phyloP scores from a whole-genome alignment of 2,888 invertebrate genomes.

The Conops quadrifasciatus region DNA sequence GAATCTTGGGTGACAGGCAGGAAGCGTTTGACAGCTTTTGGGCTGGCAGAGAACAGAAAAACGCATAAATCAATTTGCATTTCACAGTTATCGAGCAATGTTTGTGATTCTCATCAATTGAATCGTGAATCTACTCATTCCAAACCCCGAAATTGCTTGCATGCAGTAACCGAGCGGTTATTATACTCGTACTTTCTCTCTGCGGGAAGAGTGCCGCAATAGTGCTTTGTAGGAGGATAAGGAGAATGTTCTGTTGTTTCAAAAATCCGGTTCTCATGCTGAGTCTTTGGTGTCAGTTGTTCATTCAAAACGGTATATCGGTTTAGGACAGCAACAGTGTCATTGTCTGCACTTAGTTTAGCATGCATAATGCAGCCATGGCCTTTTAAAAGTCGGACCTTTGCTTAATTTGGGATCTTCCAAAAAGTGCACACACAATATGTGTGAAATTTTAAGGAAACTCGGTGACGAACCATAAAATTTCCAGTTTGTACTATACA shows the following conservation, averaged over 20 bases:
- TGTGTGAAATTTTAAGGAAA: constrained; percentile 28
- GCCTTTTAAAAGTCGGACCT: not conserved
- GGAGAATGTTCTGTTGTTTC: too few species aligned
- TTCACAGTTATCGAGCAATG: not conserved
- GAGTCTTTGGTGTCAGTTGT: constrained; percentile 21
- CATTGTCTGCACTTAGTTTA: not conserved
- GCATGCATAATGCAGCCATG: not conserved
- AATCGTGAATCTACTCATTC: not conserved
- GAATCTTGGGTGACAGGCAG: constrained; percentile 18
- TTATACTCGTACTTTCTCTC: too few species aligned
- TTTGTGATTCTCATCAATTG: not conserved
- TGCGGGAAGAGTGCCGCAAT: too few species aligned
- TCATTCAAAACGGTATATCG: constrained; percentile 6
- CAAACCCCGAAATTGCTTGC: too few species aligned
- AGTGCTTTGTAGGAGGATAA: too few species aligned
- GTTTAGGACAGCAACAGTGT: constrained; percentile 5
- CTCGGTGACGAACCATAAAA: too few species aligned
- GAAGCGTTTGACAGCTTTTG: constrained; percentile 27
- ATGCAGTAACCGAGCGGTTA: too few species aligned
- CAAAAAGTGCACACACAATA: too few species aligned
- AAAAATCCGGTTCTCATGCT: too few species aligned
- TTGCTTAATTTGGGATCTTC: not conserved
- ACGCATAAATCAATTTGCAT: constrained; percentile 5
- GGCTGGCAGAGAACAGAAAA: not conserved
- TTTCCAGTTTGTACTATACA: too few species aligned